Conservation (phyloP, 2,113 vertebrate species). For the Formicarius rufipectus region DNA sequence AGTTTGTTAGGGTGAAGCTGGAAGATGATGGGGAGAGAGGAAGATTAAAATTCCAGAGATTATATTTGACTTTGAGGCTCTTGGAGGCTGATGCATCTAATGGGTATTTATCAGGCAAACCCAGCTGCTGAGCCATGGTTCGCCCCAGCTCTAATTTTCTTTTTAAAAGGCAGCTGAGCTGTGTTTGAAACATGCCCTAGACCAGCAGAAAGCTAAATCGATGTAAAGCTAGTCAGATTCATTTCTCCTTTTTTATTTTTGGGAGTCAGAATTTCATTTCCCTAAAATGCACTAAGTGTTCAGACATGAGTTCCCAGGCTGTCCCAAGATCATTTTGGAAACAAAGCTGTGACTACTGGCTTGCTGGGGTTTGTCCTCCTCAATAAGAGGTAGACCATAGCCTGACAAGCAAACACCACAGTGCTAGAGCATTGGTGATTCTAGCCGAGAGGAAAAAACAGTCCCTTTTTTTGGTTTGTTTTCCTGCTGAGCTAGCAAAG, state of each 20-base stretch:
- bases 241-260: conserved; percentile 73
- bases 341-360: not conserved
- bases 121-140: not conserved
- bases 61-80: not conserved
- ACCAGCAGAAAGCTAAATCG: not conserved
- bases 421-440: not conserved
- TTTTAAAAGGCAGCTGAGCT: not conserved
- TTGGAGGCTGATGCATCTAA: not conserved
- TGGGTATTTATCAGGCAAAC: not conserved
- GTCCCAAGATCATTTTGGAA: not conserved
- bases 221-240: conserved; percentile 62
- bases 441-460: not conserved
- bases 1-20: not conserved
- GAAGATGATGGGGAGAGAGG: not conserved
- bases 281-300: conserved; percentile 44
- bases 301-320: not conserved
- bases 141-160: not conserved
- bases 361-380: not conserved
- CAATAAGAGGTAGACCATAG: not conserved
- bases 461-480: accelerated
- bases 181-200: not conserved
- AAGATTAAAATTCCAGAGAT: not conserved
- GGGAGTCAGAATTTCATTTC: conserved; percentile 72
- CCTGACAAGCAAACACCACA: not conserved
- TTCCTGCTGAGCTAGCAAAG: not conserved